These are phyloP conservation scores for Oxycera nigricornis DNA, from an alignment of 2,888 invertebrate genomes.

Conservation along the genomic window DNA sequence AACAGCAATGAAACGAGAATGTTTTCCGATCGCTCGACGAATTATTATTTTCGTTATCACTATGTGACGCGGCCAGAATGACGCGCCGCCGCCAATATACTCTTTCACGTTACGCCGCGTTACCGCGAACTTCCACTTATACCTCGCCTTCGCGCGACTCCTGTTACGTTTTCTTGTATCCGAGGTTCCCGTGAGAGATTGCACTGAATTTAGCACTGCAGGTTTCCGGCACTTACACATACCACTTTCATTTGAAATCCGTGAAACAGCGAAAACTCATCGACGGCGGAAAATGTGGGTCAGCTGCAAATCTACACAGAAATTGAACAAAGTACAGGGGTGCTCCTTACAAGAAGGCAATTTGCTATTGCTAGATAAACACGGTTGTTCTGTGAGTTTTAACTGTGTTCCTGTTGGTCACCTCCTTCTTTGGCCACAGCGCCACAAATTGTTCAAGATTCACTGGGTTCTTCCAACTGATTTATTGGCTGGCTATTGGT, in stretches of 20 bases:
- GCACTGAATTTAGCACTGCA: slow-evolving; percentile 26
- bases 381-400: too few species aligned
- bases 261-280: background rate
- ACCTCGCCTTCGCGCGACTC: slow-evolving; percentile 10
- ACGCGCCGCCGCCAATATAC: slow-evolving; percentile 52
- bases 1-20: slow-evolving; percentile 64
- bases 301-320: too few species aligned
- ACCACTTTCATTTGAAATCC: slow-evolving; percentile 48
- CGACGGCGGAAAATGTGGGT: too few species aligned
- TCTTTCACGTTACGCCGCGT: slow-evolving; percentile 29
- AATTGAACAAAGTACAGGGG: too few species aligned
- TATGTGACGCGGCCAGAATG: slow-evolving; percentile 63
- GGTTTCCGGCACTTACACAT: slow-evolving; percentile 48
- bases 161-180: slow-evolving; percentile 24
- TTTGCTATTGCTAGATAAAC: too few species aligned
- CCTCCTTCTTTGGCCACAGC: too few species aligned
- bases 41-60: slow-evolving; percentile 56
- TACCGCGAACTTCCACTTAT: slow-evolving; percentile 28
- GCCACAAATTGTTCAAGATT: too few species aligned
- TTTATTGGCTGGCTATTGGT: too few species aligned
- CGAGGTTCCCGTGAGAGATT: slow-evolving; percentile 1
- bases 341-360: too few species aligned
- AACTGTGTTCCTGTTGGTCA: too few species aligned
- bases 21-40: slow-evolving; percentile 62
- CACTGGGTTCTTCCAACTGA: too few species aligned